phyloP scores from a whole-genome alignment of 2,888 invertebrate species.

The Aleiodes testaceus region DNA sequence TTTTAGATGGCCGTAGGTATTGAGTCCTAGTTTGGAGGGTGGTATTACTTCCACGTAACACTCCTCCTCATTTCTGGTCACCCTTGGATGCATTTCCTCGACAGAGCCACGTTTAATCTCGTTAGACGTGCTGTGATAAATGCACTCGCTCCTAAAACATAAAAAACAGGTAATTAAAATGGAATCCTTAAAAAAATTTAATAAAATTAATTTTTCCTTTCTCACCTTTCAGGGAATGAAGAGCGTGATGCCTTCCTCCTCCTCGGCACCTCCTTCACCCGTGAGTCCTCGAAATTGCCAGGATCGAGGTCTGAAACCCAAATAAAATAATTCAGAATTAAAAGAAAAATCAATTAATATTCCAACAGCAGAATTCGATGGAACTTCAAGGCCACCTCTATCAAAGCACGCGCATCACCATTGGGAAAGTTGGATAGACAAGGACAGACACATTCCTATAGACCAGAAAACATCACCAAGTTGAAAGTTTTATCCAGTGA shows the following conservation, averaged over 20 bases:
- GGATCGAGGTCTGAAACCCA: slow-evolving; percentile 58
- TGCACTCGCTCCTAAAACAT: slow-evolving; percentile 53
- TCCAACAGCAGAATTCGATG: slow-evolving; percentile 40
- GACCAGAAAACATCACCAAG: background rate
- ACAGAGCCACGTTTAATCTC: slow-evolving; percentile 54
- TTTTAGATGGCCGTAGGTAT: slow-evolving; percentile 85
- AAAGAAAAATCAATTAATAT: slow-evolving; percentile 27
- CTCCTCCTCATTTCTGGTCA: slow-evolving; percentile 45
- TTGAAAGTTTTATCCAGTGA: slow-evolving; percentile 40
- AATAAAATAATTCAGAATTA: slow-evolving; percentile 10
- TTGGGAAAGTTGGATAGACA: slow-evolving; percentile 1
- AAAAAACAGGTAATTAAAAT: background rate
- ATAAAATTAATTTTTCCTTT: too few relatives aligned
- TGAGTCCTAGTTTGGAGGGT: slow-evolving; percentile 81
- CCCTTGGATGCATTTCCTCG: slow-evolving; percentile 46
- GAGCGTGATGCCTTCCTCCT: slow-evolving; percentile 55
- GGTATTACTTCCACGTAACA: slow-evolving; percentile 64
- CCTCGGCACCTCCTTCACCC: slow-evolving; percentile 58
- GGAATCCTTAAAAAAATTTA: background rate
- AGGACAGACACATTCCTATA: background rate
- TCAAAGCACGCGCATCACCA: too few relatives aligned
- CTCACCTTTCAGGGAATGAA: slow-evolving; percentile 56
- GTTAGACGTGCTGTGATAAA: slow-evolving; percentile 58
- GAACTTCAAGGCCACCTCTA: slow-evolving; percentile 35
- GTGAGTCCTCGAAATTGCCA: slow-evolving; percentile 57